A percentile compares a stretch with the other conserved stretches of the same genome.
These are phyloP conservation scores for Peucedramus taeniatus DNA, from an alignment of 2,113 vertebrate species.

Conservation along the genomic window DNA sequence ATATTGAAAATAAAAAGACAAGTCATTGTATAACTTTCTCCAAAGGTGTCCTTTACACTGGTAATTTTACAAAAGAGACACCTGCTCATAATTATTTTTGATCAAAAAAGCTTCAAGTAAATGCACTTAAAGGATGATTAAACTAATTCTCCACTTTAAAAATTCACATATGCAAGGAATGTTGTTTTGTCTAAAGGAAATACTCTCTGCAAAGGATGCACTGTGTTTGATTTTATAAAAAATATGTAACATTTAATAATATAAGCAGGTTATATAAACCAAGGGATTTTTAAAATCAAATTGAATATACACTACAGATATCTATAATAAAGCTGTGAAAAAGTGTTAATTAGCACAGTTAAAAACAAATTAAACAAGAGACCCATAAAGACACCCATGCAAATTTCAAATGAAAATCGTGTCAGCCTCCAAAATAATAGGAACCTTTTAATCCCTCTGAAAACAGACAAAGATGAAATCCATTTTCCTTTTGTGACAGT, in stretches of 20 bases:
- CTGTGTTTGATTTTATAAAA: neutral
- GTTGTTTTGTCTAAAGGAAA: neutral
- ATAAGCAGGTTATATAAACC: neutral
- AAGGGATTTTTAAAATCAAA: neutral
- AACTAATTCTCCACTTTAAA: conserved; percentile 11
- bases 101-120: neutral
- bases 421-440: neutral
- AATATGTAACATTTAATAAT: neutral
- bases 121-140: neutral
- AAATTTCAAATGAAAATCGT: conserved; percentile 1
- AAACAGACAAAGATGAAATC: conserved; percentile 13
- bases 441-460: neutral
- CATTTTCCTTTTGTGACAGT: conserved; percentile 29
- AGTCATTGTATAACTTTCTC: neutral
- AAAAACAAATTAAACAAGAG: neutral
- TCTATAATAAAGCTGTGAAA: neutral
- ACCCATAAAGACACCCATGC: neutral
- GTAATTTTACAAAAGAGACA: neutral
- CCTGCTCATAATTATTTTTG: neutral
- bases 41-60: neutral
- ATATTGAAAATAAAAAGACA: neutral
- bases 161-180: neutral
- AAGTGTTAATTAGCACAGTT: neutral
- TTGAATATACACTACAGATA: neutral
- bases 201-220: neutral